Percentiles rank a stretch among this genome's conserved stretches.
Evolutionary conservation across 2,797 vertebrate species (phyloP).

Genomic region (Crossoptilon crossoptilon): DNA sequence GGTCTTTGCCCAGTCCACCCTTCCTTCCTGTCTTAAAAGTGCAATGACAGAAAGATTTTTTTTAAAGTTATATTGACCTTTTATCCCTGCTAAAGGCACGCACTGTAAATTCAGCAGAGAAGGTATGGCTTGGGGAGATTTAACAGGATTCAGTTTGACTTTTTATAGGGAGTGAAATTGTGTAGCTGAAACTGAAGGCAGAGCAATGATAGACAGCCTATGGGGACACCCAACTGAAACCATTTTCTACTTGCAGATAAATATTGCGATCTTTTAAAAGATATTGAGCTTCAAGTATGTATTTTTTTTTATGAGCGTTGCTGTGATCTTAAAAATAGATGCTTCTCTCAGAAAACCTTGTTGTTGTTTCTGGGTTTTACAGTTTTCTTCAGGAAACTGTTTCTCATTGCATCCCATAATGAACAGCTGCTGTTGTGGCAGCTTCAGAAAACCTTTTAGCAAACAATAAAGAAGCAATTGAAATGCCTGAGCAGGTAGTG

Average conservation of each 20-base stretch:
- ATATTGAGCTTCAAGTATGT: background rate
- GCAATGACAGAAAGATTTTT: constrained; percentile 67
- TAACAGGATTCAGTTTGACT: constrained; percentile 42
- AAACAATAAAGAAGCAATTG: background rate
- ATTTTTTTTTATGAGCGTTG: background rate
- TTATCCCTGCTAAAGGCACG: constrained; percentile 54
- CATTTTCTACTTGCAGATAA: background rate
- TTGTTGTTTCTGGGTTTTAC: background rate
- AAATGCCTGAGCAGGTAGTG: background rate
- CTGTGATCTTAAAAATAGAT: background rate
- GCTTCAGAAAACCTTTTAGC: background rate
- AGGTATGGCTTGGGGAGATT: constrained; percentile 25
- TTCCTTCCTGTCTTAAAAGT: constrained; percentile 87
- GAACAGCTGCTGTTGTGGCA: background rate
- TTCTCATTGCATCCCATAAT: background rate
- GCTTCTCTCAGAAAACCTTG: background rate
- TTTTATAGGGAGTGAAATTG: constrained; percentile 29
- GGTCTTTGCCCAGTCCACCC: constrained; percentile 84
- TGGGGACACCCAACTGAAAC: background rate
- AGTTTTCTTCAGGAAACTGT: background rate
- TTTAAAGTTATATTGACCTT: constrained; percentile 65
- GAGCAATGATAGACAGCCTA: background rate
- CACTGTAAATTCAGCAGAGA: constrained; percentile 32
- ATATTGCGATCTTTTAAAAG: background rate
- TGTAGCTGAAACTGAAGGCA: background rate